Evolutionary conservation across 2,888 invertebrate genomes (phyloP), one percentile per base, ranked within the genome.

Genomic region (Drosophila subsilvestris): DNA sequence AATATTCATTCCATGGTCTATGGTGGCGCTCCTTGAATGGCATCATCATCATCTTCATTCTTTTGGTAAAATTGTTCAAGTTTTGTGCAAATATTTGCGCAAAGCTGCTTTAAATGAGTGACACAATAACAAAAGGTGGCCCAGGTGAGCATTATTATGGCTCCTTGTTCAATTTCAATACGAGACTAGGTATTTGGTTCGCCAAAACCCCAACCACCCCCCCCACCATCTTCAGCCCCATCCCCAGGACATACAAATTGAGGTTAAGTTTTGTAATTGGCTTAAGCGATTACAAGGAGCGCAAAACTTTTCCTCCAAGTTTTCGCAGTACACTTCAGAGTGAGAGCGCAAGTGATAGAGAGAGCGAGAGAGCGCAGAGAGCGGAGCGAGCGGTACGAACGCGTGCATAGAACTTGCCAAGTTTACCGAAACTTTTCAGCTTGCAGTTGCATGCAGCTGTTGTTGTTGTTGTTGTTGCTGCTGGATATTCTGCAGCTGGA

Each of bases 211-310:
- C 43, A 17, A 1, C 4, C 25, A n/a, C n/a, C 61, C 18, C 27
- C 0, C 25, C 27, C 5, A 0, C 57, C 25, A 32, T 53, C 37
- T 25, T 43, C n/a, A 37, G 10, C 14, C 14, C 37, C 37, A 37
- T n/a, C 14, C n/a, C 37, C 37, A 37, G 37, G 37, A 37, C 37
- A 37, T 18, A 61, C 66, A 75, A 76, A 81, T 84, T 78, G 79
- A 75, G 87, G 84, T 86, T 86, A 86, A 79, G 83, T 81, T 86
- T 69, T 75, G 74, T 84, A 84, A 85, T 86, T 85, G 86, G 80
- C 79, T 79, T 75, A 79, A 77, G 77, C 75, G 79, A 78, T 86
- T 83, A 67, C 73, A 75, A 82, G 74, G 63, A 68, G 74, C 69
- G 61, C 17, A 55, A 69, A 79, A 78, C 67, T 75, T 79, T 70